Base-by-base conservation (phyloP, 1,140 invertebrate genomes). In the Pseudomyrmex dendroicus region DNA sequence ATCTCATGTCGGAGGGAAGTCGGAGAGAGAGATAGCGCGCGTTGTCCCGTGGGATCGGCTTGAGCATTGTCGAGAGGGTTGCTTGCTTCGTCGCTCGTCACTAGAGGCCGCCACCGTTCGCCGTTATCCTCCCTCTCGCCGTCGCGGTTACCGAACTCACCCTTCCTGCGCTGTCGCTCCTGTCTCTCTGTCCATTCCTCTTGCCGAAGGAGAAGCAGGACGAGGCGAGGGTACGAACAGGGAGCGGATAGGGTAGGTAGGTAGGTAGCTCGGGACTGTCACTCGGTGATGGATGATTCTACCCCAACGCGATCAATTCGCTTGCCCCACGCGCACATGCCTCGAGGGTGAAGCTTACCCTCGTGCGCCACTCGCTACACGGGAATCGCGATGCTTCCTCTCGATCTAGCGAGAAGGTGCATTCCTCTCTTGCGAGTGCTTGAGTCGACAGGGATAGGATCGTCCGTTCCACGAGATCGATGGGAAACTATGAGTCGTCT, bases 201-300 rank as follows among this genome's bases (percentile, higher is more conserved):
- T 85, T 86, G n/a, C 50, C 63, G 74, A 67, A 88, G 67, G 48
- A 88, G 73, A 86, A 89, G 87, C 88, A 84, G 86, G 84, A 89
- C 85, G 84, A 35, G 17, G 44, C 9, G 57, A 20, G 48, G 35
- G 35, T 35, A 35, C 35, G 35, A 35, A 35, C 35, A 86, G 62
- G 80, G 90, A 85, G 84, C 82, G 86, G 88, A 88, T 86, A 87
- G 66, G 52, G 15, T 12, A 12, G 56, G 25, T 10, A 52, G 62
- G 86, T 73, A 89, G 90, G 87, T 91, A 89, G 92, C 91, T 92
- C 90, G 82, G 90, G 84, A 90, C 93, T 93, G 93, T 94, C 93
- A 93, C 92, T 92, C 88, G 87, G 92, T 93, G 93, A 93, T 94
- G 92, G 92, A 94, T 94, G 92, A 94, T 92, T 94, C 91, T 92